Base-by-base conservation (phyloP, 2,888 invertebrate genomes). In the Microplitis manilae region DNA sequence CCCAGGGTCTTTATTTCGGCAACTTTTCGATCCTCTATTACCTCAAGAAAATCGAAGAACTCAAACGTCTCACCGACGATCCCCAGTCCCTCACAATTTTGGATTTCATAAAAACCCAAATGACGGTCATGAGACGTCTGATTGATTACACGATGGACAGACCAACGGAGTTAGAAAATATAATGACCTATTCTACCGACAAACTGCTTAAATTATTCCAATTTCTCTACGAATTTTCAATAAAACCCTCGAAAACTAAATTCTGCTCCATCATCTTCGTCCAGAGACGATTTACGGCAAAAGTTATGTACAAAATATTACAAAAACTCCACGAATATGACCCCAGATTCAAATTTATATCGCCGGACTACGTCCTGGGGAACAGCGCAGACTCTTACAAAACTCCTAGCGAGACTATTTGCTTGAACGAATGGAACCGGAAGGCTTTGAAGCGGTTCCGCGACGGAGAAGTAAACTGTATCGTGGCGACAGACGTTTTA, bases 401-500 rank as follows among this genome's bases (percentile, higher is more conserved):
- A 82, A 90, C 90, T 78, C 92, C 92, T 0, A 90, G 92, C 74
- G 94, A 94, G 86, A 85, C 89, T 17, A 84, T 92, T 68, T 93
- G 91, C 80, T 84, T 91, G 0, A 90, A 92, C 65, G 93, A 93
- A 81, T 89, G 92, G 83, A 93, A 93, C 83, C 91, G 91, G 68
- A 91, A 91, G 79, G 91, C 91, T 0, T 84, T 94, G 1, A 80
- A 90, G 9, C 91, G 92, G 60, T 95, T 95, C 85, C 91, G 92
- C 30, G 89, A 89, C 7, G 92, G 93, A 7, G 90, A 92, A 50
- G 89, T 91, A 5, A 96, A 96, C 87, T 86, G 95, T 1, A 87
- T 96, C 40, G 90, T 95, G 1, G 92, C 95, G 0, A 95, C 98
- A 0, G 94, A 94, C 86, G 95, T 98, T 0, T 91, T 98, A 40